These are phyloP conservation scores for Meteorus cinctellus DNA, from an alignment of 2,888 invertebrate genomes.

Conservation along the genomic window DNA sequence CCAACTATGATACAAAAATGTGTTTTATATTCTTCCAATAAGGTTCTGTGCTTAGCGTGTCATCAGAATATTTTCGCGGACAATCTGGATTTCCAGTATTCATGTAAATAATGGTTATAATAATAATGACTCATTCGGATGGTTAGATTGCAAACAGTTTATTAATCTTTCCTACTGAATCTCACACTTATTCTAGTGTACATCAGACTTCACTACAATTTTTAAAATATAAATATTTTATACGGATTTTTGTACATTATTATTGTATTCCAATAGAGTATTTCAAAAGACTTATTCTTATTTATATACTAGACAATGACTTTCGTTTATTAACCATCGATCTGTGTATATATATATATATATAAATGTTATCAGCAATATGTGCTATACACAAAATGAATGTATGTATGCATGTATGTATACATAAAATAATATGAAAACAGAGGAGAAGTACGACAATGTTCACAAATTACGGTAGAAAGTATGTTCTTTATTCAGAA, in stretches of 20 bases:
- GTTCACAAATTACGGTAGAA: neutral
- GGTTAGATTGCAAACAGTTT: constrained; percentile 18
- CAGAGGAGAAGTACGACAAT: neutral
- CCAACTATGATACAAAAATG: too few species aligned
- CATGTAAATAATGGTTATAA: too few species aligned
- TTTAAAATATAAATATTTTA: constrained; percentile 35
- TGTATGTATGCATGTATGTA: constrained; percentile 37
- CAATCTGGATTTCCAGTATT: too few species aligned
- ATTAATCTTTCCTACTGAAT: constrained; percentile 9
- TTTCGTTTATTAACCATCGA: neutral
- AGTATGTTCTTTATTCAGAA: neutral
- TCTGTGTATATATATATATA: neutral
- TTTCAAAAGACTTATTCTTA: constrained; percentile 21
- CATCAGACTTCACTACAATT: constrained; percentile 14
- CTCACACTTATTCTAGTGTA: neutral
- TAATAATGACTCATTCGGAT: neutral
- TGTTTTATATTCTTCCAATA: too few species aligned
- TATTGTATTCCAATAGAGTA: constrained; percentile 25
- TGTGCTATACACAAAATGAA: constrained; percentile 9
- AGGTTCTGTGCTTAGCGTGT: too few species aligned
- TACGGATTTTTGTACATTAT: constrained; percentile 37
- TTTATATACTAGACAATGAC: constrained; percentile 4
- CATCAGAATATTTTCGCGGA: too few species aligned
- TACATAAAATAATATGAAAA: neutral
- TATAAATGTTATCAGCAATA: neutral